These are phyloP conservation scores for Cyphomyrus plagiostoma DNA, from an alignment of 2,113 vertebrate genomes.

Conservation along the genomic window DNA sequence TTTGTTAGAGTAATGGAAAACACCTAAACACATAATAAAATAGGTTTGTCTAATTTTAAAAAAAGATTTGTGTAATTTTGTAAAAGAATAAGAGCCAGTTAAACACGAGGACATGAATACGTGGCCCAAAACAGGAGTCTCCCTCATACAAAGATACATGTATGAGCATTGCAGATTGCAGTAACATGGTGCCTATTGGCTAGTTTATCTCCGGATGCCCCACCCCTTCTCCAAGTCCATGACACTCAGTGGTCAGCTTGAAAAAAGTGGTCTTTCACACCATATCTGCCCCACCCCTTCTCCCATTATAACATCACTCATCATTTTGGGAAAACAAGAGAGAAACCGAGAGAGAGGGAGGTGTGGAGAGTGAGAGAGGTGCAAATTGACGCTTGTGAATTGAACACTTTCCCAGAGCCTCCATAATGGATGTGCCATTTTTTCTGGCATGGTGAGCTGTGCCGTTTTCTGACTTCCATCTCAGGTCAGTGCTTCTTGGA, in stretches of 20 bases:
- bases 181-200: background rate
- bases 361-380: background rate
- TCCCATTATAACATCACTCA: background rate
- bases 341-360: background rate
- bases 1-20: no score
- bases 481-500: background rate
- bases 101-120: no score
- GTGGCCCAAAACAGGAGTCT: no score
- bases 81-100: no score
- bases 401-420: background rate
- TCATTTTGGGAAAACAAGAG: background rate
- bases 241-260: background rate
- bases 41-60: no score
- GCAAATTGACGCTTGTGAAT: background rate
- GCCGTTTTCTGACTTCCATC: background rate
- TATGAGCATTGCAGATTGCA: background rate
- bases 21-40: no score
- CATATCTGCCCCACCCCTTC: background rate
- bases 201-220: background rate
- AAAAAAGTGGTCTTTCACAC: background rate
- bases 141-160: background rate
- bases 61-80: no score
- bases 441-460: background rate
- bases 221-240: background rate
- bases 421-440: background rate